These are phyloP conservation scores for Neodiprion lecontei DNA, from an alignment of 1,140 invertebrate species.

Conservation along the genomic window DNA sequence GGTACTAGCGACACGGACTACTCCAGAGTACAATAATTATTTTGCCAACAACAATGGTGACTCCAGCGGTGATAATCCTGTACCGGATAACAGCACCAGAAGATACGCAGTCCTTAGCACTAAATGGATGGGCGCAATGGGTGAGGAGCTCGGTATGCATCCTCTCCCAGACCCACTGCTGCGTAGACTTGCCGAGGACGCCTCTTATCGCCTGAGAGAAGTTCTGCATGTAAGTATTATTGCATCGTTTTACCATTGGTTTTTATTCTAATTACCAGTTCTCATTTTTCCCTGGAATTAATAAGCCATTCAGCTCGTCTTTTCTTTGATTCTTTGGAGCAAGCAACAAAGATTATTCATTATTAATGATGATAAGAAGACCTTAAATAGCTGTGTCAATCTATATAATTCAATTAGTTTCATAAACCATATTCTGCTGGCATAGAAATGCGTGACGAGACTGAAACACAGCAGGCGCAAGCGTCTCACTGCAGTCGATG, in stretches of 20 bases:
- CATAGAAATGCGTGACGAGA: constrained; percentile 57
- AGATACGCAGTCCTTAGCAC: constrained; percentile 56
- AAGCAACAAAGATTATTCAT: too few species aligned
- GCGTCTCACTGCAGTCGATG: constrained; percentile 51
- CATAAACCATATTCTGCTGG: constrained; percentile 7
- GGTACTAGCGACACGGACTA: constrained; percentile 41
- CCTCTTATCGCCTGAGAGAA: constrained; percentile 57
- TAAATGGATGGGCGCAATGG: constrained; percentile 56
- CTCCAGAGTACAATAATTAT: constrained; percentile 47
- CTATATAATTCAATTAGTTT: constrained; percentile 4
- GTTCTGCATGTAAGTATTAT: constrained; percentile 50
- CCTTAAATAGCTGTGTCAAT: background rate
- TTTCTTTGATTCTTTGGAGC: background rate
- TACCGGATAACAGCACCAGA: constrained; percentile 45
- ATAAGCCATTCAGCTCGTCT: background rate
- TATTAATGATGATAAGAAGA: too few species aligned
- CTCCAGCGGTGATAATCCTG: constrained; percentile 40
- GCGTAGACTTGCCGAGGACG: constrained; percentile 55
- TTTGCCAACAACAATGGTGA: constrained; percentile 54
- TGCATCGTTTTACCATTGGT: constrained; percentile 1
- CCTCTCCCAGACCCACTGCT: constrained; percentile 51
- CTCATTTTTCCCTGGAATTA: background rate
- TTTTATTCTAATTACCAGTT: too few species aligned
- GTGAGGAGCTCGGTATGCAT: constrained; percentile 57
- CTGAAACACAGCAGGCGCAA: constrained; percentile 55